Evolutionary conservation across 2,888 invertebrate genomes (phyloP), one percentile per base, ranked within the genome.

Genomic region (Odontocerum albicorne): DNA sequence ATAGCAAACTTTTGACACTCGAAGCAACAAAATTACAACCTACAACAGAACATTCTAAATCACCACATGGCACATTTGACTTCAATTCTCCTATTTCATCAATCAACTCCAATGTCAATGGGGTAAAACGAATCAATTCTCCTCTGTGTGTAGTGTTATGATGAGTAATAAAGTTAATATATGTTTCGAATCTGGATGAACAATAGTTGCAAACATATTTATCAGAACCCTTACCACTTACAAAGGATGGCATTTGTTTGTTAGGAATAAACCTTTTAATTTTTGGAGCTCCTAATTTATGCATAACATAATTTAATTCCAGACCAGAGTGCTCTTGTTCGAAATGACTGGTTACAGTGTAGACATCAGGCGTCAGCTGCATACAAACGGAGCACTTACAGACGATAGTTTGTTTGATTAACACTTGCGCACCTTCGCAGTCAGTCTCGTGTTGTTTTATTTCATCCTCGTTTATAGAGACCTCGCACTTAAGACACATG

Each of bases 331-430:
- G 76, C 1, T 15, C 15, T 0, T 22, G 16, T 1, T 61, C 60
- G 58, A 77, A 74, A 52, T 82, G 82, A 0, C 65, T 66, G 20
- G 70, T 56, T 17, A 76, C 64, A 0, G 66, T 63, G 13, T 62
- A 35, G n/a, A 73, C 62, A 2, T 69, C 64, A 0, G 65, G 62
- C 0, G 72, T 66, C 0, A 77, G 66, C 2, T 63, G 67, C 6
- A 66, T 60, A 55, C 82, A 82, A 6, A 68, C 64, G 10, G 70
- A 68, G 57, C 82, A 82, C 53, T 75, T 75, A 7, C 73, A 68
- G 0, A 79, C 73, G 0, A 75, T 62, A 0, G 68, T 65, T 0
- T 73, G 77, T 31, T 69, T 66, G 21, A 66, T 69, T 0, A 66
- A 70, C 2, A 72, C 70, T 1, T 68, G 67, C 0, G 67, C 62